Evolutionary conservation across 2,888 invertebrate species (phyloP), one percentile per base, ranked within the genome.

Genomic region (Drosophila histrio): DNA sequence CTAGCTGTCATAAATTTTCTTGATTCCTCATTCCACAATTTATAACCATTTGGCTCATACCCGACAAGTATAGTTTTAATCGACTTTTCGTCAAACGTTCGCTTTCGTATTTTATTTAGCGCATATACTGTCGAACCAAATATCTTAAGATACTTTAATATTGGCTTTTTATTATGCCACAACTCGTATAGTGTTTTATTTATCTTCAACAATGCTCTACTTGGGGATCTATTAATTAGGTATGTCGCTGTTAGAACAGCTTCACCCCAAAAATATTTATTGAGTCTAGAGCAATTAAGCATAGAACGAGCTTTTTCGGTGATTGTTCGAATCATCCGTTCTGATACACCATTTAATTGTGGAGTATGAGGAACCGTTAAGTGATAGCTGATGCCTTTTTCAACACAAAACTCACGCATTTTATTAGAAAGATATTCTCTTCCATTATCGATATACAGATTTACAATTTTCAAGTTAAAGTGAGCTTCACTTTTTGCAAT

Each of bases 191-290:
- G 50, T 15, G 50, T 26, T 50, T 50, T 50, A 0, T 3, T 50
- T 34, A 34, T 34, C 4, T 24, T 22, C 5, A 24, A 2, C 7
- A 46, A 19, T 7, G 28, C 46, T 19, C 46, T 30, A 19, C 30
- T 46, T 46, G 30, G 44, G 15, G 26, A 17, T 17, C 26, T 44
- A 11, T 44, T 44, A 44, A 44, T 28, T 58, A 91, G 77, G 76
- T 89, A 88, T 7, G 84, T 80, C 52, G 90, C 90, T 53, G 89
- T 89, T 49, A 88, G 72, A 19, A 90, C 78, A 28, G 89, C 89
- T 70, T 90, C 90, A 32, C 88, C 85, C 91, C 90, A 91, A 47
- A 91, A 88, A 2, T 3, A 9, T 75, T 90, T 89, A 30, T 71
- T 60, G 9, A 90, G 53, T 19, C 84, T 66, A 3, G 87, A 71